phyloP scores from a whole-genome alignment of 1,140 invertebrate species.

The Caerostris extrusa region DNA sequence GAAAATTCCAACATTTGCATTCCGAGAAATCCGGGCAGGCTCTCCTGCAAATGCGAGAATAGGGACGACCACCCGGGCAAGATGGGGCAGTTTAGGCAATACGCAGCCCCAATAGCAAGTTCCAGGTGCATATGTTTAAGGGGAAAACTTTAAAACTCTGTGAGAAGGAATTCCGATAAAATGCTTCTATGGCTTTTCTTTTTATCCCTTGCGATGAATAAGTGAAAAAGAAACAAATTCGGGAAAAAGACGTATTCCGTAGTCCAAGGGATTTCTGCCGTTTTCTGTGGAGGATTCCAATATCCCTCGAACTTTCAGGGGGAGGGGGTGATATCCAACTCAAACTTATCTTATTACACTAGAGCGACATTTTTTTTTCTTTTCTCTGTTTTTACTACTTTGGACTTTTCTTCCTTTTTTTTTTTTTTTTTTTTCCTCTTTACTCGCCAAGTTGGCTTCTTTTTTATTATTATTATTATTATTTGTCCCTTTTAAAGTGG shows the following conservation, averaged over 20 bases:
- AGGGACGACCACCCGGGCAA: no score
- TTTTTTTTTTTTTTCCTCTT: background rate
- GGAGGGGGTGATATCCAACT: constrained; percentile 18
- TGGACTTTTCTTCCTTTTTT: background rate
- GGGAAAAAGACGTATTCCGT: constrained; percentile 19
- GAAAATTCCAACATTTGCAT: background rate
- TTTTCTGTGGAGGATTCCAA: constrained; percentile 47
- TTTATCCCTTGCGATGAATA: constrained; percentile 9
- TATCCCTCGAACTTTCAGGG: constrained; percentile 18
- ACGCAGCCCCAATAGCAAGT: background rate
- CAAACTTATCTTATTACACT: constrained; percentile 62
- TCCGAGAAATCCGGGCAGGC: background rate
- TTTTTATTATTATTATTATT: background rate
- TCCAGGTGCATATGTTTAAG: constrained; percentile 40
- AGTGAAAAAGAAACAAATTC: constrained; percentile 57
- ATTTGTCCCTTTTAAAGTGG: background rate
- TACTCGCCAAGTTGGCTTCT: no score
- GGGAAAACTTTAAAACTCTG: constrained; percentile 60
- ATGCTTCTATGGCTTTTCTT: constrained; percentile 41
- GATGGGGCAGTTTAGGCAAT: constrained; percentile 12
- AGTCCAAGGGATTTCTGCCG: constrained; percentile 44
- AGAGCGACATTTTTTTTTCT: background rate
- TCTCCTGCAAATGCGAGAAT: background rate
- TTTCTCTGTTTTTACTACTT: background rate
- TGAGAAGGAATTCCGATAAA: constrained; percentile 63